Evolutionary conservation across 2,888 invertebrate species (phyloP), one percentile per base, ranked within the genome.

Genomic region (Pandemis corylana): DNA sequence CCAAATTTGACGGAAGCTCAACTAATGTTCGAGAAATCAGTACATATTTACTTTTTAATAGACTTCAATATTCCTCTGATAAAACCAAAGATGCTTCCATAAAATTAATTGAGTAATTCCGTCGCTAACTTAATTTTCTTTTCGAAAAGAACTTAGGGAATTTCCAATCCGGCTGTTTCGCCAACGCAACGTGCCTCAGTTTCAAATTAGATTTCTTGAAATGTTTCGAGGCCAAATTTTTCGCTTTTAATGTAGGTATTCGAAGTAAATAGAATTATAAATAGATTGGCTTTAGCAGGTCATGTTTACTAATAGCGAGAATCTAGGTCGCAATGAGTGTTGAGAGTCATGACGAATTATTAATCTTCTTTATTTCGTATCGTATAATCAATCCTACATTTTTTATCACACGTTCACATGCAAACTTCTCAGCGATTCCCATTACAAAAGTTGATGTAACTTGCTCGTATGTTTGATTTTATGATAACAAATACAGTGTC

Each of bases 51-150:
- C 28, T 61, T 13, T 10, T 42, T 41, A 9, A 62, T 41, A 12
- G 12, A 28, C 44, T 61, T 64, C 12, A 44, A 20, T 64, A 44
- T 42, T 63, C 12, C 2, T 36, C 41, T 62, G 62, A n/a, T 62
- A n/a, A 13, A 41, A 2, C 62, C 49, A 65, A 36, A 49, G 42
- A 63, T 65, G 42, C 46, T 49, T 65, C 44, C 74, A 56, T 42
- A 4, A 77, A 77, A 78, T 81, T 86, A 85, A 88, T 87, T 84
- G 79, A 81, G 82, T 80, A 78, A 84, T 82, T 82, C 79, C 78
- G 80, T 77, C 72, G 81, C 77, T 80, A 85, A 85, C 81, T 85
- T 80, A 83, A 85, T 86, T 86, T 83, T 77, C 79, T 77, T 78
- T 67, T 73, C 76, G 53, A 76, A 80, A 62, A 66, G 66, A 71